A percentile compares a stretch with the other conserved stretches of the same genome.
phyloP scores from a whole-genome alignment of 2,113 vertebrate genomes.

The Nibea coibor region DNA sequence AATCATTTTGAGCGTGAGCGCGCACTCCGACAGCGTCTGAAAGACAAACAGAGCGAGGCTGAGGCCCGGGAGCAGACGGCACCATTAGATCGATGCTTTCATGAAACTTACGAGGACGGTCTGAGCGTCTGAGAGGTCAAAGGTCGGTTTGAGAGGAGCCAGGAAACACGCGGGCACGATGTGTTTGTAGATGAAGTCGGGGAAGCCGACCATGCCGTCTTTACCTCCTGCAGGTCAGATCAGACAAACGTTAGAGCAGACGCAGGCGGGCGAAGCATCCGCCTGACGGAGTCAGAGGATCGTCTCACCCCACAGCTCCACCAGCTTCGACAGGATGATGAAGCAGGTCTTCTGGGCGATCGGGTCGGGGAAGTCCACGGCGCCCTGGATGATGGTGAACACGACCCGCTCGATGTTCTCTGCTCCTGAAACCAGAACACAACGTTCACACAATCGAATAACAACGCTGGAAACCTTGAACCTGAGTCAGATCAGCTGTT shows the following conservation, averaged over 20 bases:
- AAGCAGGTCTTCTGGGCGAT: conserved; percentile 98
- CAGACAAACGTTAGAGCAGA: not conserved
- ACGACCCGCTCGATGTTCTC: conserved; percentile 95
- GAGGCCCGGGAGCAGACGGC: too few relatives aligned
- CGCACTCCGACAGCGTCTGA: conserved; percentile 96
- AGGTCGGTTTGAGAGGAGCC: conserved; percentile 95
- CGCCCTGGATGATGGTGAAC: conserved; percentile 96
- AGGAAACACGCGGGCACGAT: conserved; percentile 97
- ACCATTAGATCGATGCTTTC: accelerated
- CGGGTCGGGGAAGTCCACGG: conserved; percentile 96
- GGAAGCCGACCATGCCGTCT: conserved; percentile 95
- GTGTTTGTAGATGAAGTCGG: conserved; percentile 98
- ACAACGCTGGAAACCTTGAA: too few relatives aligned
- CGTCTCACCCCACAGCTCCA: conserved; percentile 87
- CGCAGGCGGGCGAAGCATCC: not conserved
- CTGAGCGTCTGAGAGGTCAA: conserved; percentile 97
- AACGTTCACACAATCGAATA: too few relatives aligned
- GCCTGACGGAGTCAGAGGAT: too few relatives aligned
- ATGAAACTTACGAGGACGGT: conserved; percentile 89
- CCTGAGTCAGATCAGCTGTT: not conserved
- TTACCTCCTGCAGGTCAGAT: conserved; percentile 88
- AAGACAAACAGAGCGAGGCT: not conserved
- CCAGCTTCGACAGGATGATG: conserved; percentile 93
- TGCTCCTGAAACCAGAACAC: conserved; percentile 80
- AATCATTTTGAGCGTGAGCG: conserved; percentile 95